Percentiles rank a stretch among this genome's conserved stretches.
These are phyloP conservation scores for Drosophila nebulosa DNA, from an alignment of 1,140 invertebrate genomes.

Conservation along the genomic window DNA sequence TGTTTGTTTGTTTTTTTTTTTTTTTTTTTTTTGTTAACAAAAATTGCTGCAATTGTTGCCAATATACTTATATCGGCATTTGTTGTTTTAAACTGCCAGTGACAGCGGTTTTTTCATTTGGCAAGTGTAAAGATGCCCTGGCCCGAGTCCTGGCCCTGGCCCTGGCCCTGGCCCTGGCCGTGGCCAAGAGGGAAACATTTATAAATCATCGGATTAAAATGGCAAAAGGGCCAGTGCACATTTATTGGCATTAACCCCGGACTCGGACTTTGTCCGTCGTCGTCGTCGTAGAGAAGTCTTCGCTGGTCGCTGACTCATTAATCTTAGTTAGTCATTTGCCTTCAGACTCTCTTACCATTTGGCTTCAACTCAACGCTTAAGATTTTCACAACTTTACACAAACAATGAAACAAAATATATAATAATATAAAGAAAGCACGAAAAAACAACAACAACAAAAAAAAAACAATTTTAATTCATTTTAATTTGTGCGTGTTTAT, in stretches of 20 bases:
- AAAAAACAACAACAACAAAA: background rate
- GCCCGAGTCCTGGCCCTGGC: background rate
- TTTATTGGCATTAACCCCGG: constrained; percentile 63
- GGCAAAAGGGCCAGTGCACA: constrained; percentile 25
- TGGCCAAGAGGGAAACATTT: constrained; percentile 22
- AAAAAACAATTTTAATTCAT: constrained; percentile 39
- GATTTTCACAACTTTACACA: constrained; percentile 41
- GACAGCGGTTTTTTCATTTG: constrained; percentile 22
- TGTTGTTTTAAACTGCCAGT: constrained; percentile 21
- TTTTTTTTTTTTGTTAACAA: background rate
- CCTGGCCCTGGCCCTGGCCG: background rate
- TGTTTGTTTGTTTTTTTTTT: background rate
- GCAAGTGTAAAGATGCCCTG: background rate
- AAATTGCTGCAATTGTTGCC: background rate
- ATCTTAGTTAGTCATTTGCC: constrained; percentile 62
- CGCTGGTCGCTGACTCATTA: constrained; percentile 43
- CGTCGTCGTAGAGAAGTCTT: too few relatives aligned
- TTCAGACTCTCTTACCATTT: constrained; percentile 10
- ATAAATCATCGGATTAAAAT: constrained; percentile 66
- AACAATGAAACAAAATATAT: constrained; percentile 2
- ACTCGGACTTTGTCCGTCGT: constrained; percentile 21
- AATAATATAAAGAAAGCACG: too few relatives aligned
- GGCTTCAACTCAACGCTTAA: constrained; percentile 13
- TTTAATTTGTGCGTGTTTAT: constrained; percentile 53
- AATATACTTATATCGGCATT: background rate